A percentile compares a stretch with the other conserved stretches of the same genome.
These are phyloP conservation scores for Sesamia nonagrioides DNA, from an alignment of 1,140 invertebrate species.

Conservation along the genomic window DNA sequence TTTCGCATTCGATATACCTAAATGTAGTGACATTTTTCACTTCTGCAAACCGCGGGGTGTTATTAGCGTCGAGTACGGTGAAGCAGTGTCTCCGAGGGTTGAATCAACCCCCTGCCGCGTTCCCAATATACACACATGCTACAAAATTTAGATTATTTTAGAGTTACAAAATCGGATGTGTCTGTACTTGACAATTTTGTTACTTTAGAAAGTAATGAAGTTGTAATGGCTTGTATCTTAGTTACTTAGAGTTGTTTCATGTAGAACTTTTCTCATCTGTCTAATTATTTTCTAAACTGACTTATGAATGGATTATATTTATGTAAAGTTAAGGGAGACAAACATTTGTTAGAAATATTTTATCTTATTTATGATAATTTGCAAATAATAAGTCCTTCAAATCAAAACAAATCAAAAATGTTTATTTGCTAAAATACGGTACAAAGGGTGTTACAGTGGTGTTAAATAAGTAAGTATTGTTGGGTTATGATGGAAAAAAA, in stretches of 20 bases:
- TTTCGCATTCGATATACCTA: conserved; percentile 63
- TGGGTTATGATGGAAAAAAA: too few species aligned
- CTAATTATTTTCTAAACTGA: too few species aligned
- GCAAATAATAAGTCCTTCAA: too few species aligned
- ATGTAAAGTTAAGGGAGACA: too few species aligned
- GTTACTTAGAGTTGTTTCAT: background rate
- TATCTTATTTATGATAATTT: too few species aligned
- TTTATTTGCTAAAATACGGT: too few species aligned
- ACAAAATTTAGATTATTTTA: conserved; percentile 64
- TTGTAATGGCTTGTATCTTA: background rate
- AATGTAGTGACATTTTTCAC: conserved; percentile 66
- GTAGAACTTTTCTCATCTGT: background rate
- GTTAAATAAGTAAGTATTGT: too few species aligned
- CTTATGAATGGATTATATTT: too few species aligned
- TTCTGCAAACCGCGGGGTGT: conserved; percentile 69
- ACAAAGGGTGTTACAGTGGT: too few species aligned
- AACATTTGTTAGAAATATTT: too few species aligned
- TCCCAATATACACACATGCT: conserved; percentile 67
- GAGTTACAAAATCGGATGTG: conserved; percentile 46
- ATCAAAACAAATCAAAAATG: too few species aligned
- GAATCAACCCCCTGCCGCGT: conserved; percentile 55
- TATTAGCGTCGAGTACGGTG: conserved; percentile 53
- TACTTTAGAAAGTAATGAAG: background rate
- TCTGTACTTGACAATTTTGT: conserved; percentile 33
- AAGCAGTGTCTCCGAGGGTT: conserved; percentile 48